These are phyloP conservation scores for Ranitomeya variabilis DNA, from an alignment of 2,113 vertebrate species.

Conservation along the genomic window DNA sequence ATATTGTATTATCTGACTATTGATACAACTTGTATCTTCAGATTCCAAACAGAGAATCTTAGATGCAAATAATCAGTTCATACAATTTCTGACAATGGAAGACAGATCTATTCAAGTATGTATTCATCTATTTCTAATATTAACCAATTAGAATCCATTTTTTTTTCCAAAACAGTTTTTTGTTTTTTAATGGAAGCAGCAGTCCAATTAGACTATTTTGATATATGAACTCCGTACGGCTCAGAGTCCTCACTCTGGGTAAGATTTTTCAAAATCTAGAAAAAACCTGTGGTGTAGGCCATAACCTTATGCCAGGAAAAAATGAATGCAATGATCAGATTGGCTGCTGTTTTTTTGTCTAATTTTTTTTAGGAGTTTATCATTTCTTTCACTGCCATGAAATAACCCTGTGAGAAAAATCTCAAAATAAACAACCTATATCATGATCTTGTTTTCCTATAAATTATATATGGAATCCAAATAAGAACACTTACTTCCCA, in stretches of 20 bases:
- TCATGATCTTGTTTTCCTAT: neutral
- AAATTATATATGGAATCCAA: neutral
- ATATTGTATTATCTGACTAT: neutral
- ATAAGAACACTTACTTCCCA: constrained; percentile 80
- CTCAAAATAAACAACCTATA: neutral
- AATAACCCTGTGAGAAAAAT: neutral
- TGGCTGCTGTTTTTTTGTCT: neutral
- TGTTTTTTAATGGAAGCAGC: too few species aligned
- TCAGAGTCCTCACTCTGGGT: too few species aligned
- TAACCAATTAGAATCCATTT: neutral
- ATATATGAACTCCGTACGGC: too few species aligned
- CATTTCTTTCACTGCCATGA: too few species aligned
- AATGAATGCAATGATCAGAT: neutral
- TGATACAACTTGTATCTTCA: neutral
- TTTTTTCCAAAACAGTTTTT: neutral
- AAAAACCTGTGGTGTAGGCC: too few species aligned
- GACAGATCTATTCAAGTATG: neutral
- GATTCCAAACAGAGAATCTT: neutral
- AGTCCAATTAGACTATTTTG: too few species aligned
- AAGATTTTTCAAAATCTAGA: too few species aligned
- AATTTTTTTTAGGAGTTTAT: too few species aligned
- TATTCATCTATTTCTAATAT: neutral
- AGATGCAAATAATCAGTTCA: neutral
- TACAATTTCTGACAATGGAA: neutral
- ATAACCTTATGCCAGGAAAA: too few species aligned